phyloP scores from a whole-genome alignment of 2,888 invertebrate genomes.

The Tipula unca region DNA sequence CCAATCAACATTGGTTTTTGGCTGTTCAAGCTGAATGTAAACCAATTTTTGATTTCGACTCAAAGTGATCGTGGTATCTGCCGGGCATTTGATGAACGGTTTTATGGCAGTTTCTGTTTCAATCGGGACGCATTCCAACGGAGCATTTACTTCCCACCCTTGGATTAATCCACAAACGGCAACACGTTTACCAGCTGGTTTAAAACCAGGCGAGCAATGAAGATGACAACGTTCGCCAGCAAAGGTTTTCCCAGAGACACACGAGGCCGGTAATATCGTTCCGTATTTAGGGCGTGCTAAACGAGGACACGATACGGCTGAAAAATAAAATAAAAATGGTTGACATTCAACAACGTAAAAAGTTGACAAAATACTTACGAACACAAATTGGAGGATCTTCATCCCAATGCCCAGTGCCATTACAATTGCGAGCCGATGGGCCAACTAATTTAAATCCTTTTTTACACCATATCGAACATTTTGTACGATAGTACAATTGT shows the following conservation, averaged over 20 bases:
- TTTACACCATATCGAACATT: constrained; percentile 38
- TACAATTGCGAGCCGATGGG: constrained; percentile 45
- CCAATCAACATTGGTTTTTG: constrained; percentile 57
- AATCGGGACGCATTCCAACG: constrained; percentile 33
- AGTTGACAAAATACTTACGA: constrained; percentile 40
- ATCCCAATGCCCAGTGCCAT: constrained; percentile 45
- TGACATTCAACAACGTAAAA: constrained; percentile 10
- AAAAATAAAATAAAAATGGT: constrained; percentile 21
- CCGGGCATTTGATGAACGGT: constrained; percentile 56
- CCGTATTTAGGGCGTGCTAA: constrained; percentile 44
- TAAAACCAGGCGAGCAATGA: constrained; percentile 44
- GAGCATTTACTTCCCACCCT: constrained; percentile 36
- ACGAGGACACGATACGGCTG: constrained; percentile 44
- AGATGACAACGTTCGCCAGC: constrained; percentile 45
- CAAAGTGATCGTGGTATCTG: constrained; percentile 50
- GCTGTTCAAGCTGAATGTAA: constrained; percentile 43
- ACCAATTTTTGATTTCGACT: constrained; percentile 37
- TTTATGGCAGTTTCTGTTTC: constrained; percentile 26
- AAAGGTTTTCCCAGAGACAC: constrained; percentile 42
- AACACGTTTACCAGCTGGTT: constrained; percentile 33
- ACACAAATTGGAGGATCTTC: constrained; percentile 44
- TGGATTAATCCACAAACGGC: constrained; percentile 35
- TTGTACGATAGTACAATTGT: constrained; percentile 37
- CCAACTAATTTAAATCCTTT: constrained; percentile 48
- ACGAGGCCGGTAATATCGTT: constrained; percentile 45